Evolutionary conservation across 2,888 invertebrate species (phyloP).

Genomic region (Choreutis nemorana): DNA sequence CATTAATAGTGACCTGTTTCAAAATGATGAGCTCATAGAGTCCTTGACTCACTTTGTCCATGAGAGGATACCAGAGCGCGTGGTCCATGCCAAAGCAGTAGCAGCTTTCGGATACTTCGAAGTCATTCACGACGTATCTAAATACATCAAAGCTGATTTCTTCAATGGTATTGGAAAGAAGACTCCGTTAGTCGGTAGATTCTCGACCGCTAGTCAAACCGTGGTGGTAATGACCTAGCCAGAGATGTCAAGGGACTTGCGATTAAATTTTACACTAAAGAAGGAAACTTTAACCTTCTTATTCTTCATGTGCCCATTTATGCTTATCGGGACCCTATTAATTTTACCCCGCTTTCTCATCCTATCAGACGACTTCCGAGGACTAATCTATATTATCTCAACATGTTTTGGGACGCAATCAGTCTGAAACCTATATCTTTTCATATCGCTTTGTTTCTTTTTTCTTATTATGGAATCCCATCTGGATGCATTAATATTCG

Average conservation of each 20-base stretch:
- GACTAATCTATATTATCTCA: conserved; percentile 35
- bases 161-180: conserved; percentile 67
- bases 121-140: conserved; percentile 78
- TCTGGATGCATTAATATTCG: conserved; percentile 84
- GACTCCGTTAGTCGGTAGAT: conserved; percentile 65
- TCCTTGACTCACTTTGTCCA: conserved; percentile 77
- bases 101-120: conserved; percentile 84
- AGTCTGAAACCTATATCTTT: conserved; percentile 68
- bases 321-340: conserved; percentile 58
- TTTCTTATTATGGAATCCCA: conserved; percentile 86
- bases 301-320: conserved; percentile 66
- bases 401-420: conserved; percentile 59
- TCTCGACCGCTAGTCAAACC: conserved; percentile 69
- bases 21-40: conserved; percentile 63
- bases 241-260: conserved; percentile 47
- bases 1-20: conserved; percentile 22
- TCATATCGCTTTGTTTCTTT: conserved; percentile 77
- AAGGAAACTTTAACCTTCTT: conserved; percentile 24
- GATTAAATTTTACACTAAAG: conserved; percentile 25
- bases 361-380: conserved; percentile 63
- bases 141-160: conserved; percentile 66
- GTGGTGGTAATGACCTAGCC: conserved; percentile 66
- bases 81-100: conserved; percentile 91
- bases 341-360: conserved; percentile 61
- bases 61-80: conserved; percentile 89